These are phyloP conservation scores for Nyctibius grandis DNA, from an alignment of 2,797 vertebrate species.

Conservation along the genomic window DNA sequence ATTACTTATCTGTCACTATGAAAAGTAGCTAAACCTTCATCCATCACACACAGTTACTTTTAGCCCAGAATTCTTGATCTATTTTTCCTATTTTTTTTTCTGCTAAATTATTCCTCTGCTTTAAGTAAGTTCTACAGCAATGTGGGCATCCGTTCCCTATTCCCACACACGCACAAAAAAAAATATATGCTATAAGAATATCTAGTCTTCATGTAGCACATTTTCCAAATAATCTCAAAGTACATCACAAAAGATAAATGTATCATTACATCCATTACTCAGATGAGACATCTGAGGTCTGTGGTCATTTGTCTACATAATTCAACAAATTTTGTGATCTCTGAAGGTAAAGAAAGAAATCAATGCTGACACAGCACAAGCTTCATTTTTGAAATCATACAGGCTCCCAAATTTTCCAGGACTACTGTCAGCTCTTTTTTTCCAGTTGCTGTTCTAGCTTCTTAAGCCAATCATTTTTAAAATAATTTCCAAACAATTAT, in stretches of 20 bases:
- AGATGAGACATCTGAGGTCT: background rate
- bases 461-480: background rate
- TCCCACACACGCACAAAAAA: too few species aligned
- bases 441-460: background rate
- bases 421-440: background rate
- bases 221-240: background rate
- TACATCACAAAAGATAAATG: background rate
- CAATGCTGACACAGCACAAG: background rate
- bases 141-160: background rate
- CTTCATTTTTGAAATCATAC: background rate
- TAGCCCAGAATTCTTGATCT: background rate
- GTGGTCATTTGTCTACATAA: background rate
- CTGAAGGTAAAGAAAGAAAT: background rate
- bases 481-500: background rate
- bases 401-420: background rate
- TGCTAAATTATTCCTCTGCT: background rate
- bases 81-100: background rate
- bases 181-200: background rate
- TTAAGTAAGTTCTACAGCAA: background rate
- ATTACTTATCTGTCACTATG: slow-evolving; percentile 50
- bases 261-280: background rate
- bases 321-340: background rate
- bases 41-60: background rate
- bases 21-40: slow-evolving; percentile 26
- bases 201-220: background rate